Base-by-base conservation (phyloP, 2,113 vertebrate genomes). In the Xenopus borealis region DNA sequence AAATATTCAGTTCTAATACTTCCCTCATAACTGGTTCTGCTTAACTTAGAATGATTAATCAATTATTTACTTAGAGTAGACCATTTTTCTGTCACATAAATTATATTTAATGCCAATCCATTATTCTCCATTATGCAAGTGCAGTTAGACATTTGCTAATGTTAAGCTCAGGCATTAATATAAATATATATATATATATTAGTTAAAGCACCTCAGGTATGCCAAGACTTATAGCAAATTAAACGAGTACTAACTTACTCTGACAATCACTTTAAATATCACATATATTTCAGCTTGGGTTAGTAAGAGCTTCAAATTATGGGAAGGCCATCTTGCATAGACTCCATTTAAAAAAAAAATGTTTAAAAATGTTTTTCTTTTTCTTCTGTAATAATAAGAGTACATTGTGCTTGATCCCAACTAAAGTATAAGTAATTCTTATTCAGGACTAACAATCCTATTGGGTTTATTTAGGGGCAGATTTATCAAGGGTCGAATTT, bases 1-100 rank as follows among this genome's bases (percentile, higher is more conserved):
- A 61, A 81, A 70, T 61, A 59, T 65, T 78, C 20, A 53, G 69
- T 58, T 78, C 50, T 65, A 80, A 67, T 46, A 70, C 64, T 68
- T 69, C 65, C 47, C 65, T 81, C 76, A 55, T 79, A 80, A 85
- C 78, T 71, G 73, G 62, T 72, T 75, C 68, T 55, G 44, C 81
- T 83, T 83, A 85, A 81, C 11, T 66, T 61, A 63, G 70, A 44
- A 75, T 78, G 78, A 81, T 78, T 77, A 83, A 83, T 85, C 81
- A 82, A 80, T 84, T 84, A 83, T 82, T 86, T 85, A 85, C 73
- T 82, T 83, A 72, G 72, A 66, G 79, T 81, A 73, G 69, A 82
- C 40, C 50, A 74, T 79, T 78, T 81, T 71, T 46, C 82, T 81
- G 79, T 79, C 79, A 79, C 67, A 68, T 83, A 83, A 82, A 83